Evolutionary conservation across 2,113 vertebrate species (phyloP), one percentile per base, ranked within the genome.

Genomic region (Beaufortia kweichowensis): DNA sequence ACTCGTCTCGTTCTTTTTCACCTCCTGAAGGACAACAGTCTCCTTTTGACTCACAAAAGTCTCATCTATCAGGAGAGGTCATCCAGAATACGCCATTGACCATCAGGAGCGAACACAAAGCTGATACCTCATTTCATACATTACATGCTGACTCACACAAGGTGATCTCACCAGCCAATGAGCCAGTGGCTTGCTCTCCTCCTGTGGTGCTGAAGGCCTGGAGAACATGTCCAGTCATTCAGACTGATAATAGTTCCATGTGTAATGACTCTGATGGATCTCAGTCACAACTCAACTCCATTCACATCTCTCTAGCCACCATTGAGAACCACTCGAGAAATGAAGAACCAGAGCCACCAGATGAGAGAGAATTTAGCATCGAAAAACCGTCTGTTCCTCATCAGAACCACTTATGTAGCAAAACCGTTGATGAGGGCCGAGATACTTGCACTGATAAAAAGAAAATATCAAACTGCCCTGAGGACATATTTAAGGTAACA

Each of bases 1-100:
- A 91, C 39, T 93, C 93, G 14, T 92, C 95, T 0, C 91, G 86
- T 64, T 90, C 91, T 0, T 94, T 94, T 64, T 91, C 93, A 48
- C 90, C 89, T 23, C 88, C 90, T 5, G 91, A 92, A 62, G 93
- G 90, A 19, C 93, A 94, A 23, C 85, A 79, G 26, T 84, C 85
- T 23, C 86, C 87, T 3, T 67, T 90, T 79, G 82, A 84, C 66
- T 90, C 88, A 6, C 91, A 86, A 15, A 85, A 23, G 19, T 53
- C 59, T 33, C 87, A 84, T 65, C 91, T 61, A 55, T 81, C 87
- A 67, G 87, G 80, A 86, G 80, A 89, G 76, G 80, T 79, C 84
- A 68, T 90, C 82, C 85, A 86, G 83, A 1, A 84, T 10, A 78
- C 87, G 59, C 86, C 89, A 26, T 78, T 91, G 35, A 86, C 86